phyloP scores from a whole-genome alignment of 64 coral and sea anemone species.

The Pachyseris speciosa region DNA sequence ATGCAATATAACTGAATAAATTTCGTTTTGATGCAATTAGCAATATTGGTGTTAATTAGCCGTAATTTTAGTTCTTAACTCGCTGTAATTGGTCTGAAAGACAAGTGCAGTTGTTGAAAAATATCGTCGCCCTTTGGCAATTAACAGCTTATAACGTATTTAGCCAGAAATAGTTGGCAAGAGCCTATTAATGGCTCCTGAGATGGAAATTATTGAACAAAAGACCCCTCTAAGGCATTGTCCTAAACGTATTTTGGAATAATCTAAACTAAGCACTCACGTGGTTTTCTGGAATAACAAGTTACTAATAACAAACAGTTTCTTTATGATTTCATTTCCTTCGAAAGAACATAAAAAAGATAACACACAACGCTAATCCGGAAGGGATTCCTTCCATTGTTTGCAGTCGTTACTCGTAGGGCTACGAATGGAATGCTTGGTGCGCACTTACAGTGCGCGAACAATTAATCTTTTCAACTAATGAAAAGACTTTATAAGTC shows the following conservation, averaged over 20 bases:
- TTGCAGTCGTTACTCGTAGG: neutral
- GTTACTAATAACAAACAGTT: neutral
- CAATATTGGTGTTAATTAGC: too few relatives aligned
- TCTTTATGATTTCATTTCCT: neutral
- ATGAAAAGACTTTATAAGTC: neutral
- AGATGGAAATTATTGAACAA: neutral
- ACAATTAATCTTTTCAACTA: neutral
- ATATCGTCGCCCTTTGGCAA: too few relatives aligned
- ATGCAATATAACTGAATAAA: too few relatives aligned
- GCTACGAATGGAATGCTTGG: neutral
- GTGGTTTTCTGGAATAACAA: neutral
- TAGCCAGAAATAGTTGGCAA: too few relatives aligned
- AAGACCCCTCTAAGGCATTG: too few relatives aligned
- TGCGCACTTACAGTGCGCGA: neutral
- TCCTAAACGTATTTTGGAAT: neutral
- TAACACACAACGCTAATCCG: neutral
- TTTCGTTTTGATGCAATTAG: too few relatives aligned
- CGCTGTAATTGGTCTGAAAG: too few relatives aligned
- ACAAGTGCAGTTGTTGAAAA: too few relatives aligned
- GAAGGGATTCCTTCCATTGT: neutral
- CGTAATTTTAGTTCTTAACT: too few relatives aligned
- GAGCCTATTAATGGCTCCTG: too few relatives aligned
- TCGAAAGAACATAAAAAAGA: neutral
- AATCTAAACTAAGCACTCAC: neutral
- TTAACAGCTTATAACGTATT: too few relatives aligned